A percentile compares a stretch with the other conserved stretches of the same genome.
phyloP scores from a whole-genome alignment of 2,797 vertebrate species.

The Enteromius mattozi region DNA sequence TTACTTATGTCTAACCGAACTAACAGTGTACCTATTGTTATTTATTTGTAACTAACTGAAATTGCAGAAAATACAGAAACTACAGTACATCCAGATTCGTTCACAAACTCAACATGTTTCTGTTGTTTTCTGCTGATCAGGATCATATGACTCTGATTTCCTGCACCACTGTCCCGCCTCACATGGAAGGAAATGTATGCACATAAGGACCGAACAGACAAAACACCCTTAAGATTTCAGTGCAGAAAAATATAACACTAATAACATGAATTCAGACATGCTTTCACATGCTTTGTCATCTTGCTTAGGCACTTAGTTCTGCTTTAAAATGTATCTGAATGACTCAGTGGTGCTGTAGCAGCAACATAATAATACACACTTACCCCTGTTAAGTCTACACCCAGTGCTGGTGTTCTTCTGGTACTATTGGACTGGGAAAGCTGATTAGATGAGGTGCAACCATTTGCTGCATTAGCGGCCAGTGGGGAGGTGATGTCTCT shows the following conservation, averaged over 20 bases:
- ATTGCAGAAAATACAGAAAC: neutral
- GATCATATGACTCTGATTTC: conserved; percentile 62
- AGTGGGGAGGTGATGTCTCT: conserved; percentile 56
- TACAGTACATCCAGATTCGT: conserved; percentile 4
- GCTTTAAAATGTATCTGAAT: conserved; percentile 35
- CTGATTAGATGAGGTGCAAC: conserved; percentile 35
- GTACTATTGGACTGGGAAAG: conserved; percentile 2
- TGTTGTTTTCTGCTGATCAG: conserved; percentile 48
- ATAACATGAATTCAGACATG: conserved; percentile 1
- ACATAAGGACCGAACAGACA: conserved; percentile 15
- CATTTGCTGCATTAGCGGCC: conserved; percentile 51
- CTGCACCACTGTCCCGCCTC: conserved; percentile 38
- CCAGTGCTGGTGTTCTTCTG: conserved; percentile 15
- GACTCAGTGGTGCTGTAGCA: neutral
- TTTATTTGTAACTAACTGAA: neutral
- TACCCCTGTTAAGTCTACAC: conserved; percentile 33
- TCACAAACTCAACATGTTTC: conserved; percentile 43
- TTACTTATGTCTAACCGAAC: neutral
- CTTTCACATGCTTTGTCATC: conserved; percentile 12
- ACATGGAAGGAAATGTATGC: conserved; percentile 18
- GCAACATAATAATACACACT: conserved; percentile 36
- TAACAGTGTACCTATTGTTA: neutral
- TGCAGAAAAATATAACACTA: neutral
- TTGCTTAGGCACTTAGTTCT: conserved; percentile 8
- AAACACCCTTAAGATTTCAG: neutral